Evolutionary conservation across 2,888 invertebrate species (phyloP).

Genomic region (Junonia oenone): DNA sequence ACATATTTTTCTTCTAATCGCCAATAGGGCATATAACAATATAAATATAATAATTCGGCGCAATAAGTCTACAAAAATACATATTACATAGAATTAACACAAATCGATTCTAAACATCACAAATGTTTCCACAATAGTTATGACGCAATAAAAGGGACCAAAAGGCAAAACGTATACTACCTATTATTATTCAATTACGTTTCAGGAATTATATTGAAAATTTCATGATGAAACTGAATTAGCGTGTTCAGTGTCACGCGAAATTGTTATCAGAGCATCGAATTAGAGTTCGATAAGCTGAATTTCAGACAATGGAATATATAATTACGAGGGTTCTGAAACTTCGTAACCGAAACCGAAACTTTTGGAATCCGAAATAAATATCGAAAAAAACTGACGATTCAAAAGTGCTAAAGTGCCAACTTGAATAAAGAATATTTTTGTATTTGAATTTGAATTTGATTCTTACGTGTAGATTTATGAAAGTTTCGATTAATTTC

Average conservation of each 20-base stretch:
- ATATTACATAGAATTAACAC: background rate
- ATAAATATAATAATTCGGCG: too few relatives aligned
- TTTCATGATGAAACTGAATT: conserved; percentile 12
- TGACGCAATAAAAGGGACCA: background rate
- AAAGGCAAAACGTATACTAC: background rate
- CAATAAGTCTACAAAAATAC: too few relatives aligned
- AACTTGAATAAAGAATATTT: too few relatives aligned
- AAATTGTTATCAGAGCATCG: conserved; percentile 16
- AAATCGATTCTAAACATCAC: background rate
- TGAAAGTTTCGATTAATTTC: too few relatives aligned
- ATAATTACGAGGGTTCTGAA: conserved; percentile 16
- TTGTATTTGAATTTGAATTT: too few relatives aligned
- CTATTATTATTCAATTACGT: conserved; percentile 7
- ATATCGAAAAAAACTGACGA: too few relatives aligned
- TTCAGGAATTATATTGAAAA: conserved; percentile 1
- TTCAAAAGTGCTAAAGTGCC: too few relatives aligned
- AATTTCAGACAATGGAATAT: conserved; percentile 1
- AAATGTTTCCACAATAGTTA: background rate
- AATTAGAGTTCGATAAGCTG: conserved; percentile 14
- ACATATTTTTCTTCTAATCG: too few relatives aligned
- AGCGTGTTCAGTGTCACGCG: conserved; percentile 21
- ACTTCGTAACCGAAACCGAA: conserved; percentile 4
- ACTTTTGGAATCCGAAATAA: conserved; percentile 1
- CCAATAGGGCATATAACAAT: too few relatives aligned
- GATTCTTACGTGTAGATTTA: too few relatives aligned